Evolutionary conservation across 1,140 invertebrate genomes (phyloP), one percentile per base, ranked within the genome.

Genomic region (Leptopilina clavipes): DNA sequence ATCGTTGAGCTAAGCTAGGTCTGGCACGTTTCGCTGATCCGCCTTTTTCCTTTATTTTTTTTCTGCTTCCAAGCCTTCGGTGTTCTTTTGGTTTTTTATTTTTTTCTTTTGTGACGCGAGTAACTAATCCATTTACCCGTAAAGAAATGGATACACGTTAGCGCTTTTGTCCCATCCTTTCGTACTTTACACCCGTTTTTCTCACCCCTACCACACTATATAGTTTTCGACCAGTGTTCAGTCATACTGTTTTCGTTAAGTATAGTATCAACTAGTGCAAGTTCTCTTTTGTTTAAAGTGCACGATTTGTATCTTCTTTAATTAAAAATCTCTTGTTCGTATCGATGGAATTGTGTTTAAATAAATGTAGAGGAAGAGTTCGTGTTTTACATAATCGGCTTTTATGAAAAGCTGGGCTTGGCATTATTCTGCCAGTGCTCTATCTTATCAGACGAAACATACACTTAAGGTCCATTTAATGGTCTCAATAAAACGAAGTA

Each of bases 71-170:
- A 14, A 65, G 59, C 19, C 59, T 65, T 65, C 59, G 59, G 59
- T 65, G 59, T 65, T 65, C 25, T 25, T 25, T 65, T 65, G 3
- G 14, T 9, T 81, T 75, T 82, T 81, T 76, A 72, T 40, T 40
- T 76, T 77, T 78, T 81, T 31, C 43, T 71, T 56, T 72, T 77
- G 75, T 76, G 77, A 76, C 74, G 76, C 77, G 82, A 80, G 80
- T 83, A 83, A 79, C 81, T 88, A 89, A 89, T 89, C 85, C 86
- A 89, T 89, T 89, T 88, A 89, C 86, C 82, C 83, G 77, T 76
- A 82, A 83, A 78, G 74, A 77, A 80, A 59, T 74, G 48, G 72
- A 77, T 74, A 65, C 74, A 79, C 56, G 70, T 72, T 76, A 74
- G 71, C 40, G 75, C 44, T 73, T 73, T 44, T 56, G 54, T 73